These are phyloP conservation scores for Eulemur macaco DNA, from an alignment of 2,113 vertebrate genomes.

Conservation along the genomic window DNA sequence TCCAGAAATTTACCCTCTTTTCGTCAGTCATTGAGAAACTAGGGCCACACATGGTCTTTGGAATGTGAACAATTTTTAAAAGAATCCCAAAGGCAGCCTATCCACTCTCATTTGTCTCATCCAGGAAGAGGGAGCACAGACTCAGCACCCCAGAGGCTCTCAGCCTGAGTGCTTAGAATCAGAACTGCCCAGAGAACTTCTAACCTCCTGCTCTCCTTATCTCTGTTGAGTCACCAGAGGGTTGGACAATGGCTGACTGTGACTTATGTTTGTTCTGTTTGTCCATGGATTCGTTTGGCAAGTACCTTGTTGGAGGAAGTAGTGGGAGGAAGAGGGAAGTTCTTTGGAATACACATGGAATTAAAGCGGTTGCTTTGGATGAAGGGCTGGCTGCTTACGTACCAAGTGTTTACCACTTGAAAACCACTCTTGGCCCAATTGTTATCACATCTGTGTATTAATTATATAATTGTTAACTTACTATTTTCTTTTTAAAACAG, in stretches of 20 bases:
- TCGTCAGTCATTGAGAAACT: not conserved
- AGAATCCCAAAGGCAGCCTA: not conserved
- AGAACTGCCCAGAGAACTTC: not conserved
- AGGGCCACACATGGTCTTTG: not conserved
- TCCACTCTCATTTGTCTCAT: too few relatives aligned
- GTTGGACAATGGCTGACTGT: not conserved
- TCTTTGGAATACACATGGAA: not conserved
- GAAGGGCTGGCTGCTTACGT: not conserved
- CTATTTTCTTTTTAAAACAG: not conserved
- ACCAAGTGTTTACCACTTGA: not conserved
- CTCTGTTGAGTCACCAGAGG: not conserved
- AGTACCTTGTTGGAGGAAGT: not conserved
- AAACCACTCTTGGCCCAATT: not conserved
- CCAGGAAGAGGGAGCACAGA: not conserved
- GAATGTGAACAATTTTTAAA: not conserved
- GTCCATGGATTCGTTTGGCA: not conserved
- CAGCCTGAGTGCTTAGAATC: not conserved
- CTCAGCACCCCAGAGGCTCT: not conserved
- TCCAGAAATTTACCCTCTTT: not conserved
- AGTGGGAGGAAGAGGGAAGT: not conserved
- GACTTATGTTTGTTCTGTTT: not conserved
- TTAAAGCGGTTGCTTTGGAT: not conserved
- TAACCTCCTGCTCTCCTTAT: not conserved
- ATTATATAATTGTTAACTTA: not conserved
- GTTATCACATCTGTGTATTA: not conserved